Conservation (phyloP, 2,797 vertebrate species). For the Pseudochirops cupreus region DNA sequence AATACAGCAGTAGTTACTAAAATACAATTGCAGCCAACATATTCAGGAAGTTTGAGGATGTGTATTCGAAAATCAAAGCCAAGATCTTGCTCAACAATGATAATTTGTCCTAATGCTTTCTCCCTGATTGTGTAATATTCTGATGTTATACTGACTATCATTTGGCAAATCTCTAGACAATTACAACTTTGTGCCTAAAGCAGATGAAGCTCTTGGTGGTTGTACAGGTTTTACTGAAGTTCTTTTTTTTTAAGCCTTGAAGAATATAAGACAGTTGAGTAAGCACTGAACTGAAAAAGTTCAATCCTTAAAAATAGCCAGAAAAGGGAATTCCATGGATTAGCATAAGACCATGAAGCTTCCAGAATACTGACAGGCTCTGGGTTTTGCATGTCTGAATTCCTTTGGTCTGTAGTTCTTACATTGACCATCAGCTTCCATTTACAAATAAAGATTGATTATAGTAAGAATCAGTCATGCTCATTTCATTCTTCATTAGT, state of each 20-base stretch:
- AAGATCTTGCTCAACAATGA: neutral
- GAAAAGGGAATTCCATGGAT: neutral
- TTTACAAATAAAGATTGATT: neutral
- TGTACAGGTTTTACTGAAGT: neutral
- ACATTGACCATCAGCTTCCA: neutral
- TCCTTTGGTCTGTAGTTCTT: neutral
- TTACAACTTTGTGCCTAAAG: neutral
- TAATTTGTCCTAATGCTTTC: neutral
- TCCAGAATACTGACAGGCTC: neutral
- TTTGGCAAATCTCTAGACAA: neutral
- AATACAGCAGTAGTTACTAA: constrained; percentile 28
- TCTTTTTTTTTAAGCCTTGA: neutral
- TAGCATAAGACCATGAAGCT: neutral
- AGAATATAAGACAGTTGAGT: neutral
- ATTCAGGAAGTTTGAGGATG: neutral
- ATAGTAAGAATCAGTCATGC: neutral
- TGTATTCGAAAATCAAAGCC: neutral
- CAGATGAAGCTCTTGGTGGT: neutral
- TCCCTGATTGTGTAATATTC: neutral
- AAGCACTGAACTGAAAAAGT: neutral
- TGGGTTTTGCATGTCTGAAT: neutral
- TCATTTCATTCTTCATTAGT: neutral
- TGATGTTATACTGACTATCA: neutral
- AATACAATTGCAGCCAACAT: neutral
- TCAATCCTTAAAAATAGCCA: neutral